Evolutionary conservation across 2,113 vertebrate genomes (phyloP).

Genomic region (Egretta garzetta): DNA sequence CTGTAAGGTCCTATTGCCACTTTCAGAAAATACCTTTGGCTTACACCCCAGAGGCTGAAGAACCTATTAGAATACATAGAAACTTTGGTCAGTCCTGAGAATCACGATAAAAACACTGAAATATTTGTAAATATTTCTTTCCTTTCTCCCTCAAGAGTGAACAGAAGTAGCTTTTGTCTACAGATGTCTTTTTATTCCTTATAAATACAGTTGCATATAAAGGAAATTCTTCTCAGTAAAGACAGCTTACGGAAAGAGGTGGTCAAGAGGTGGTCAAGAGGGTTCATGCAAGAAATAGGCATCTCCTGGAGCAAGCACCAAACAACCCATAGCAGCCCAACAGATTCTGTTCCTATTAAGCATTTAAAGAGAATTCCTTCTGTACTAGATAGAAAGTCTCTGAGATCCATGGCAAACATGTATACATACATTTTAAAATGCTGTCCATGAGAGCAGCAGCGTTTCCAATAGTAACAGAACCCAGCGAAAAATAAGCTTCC

Average conservation of each 20-base stretch:
- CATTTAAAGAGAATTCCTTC: neutral
- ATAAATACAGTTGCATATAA: neutral
- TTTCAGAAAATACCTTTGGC: neutral
- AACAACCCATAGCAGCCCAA: neutral
- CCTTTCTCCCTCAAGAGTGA: neutral
- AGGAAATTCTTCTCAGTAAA: neutral
- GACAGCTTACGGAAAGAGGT: neutral
- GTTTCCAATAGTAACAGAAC: slow-evolving; percentile 28
- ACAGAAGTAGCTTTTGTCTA: neutral
- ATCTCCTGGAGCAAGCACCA: neutral
- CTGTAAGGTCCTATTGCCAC: neutral
- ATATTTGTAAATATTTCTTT: neutral
- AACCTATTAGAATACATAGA: neutral
- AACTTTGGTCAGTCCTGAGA: neutral
- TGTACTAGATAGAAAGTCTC: neutral
- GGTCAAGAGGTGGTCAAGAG: neutral
- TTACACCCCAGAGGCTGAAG: neutral
- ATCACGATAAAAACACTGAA: neutral
- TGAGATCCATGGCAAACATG: neutral
- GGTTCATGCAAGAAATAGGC: neutral
- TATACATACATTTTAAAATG: neutral
- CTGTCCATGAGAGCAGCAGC: neutral
- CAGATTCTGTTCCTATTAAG: neutral
- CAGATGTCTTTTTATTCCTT: neutral
- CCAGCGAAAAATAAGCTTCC: neutral